Evolutionary conservation across 2,113 vertebrate species (phyloP).

Genomic region (Gorsachius goisagi): DNA sequence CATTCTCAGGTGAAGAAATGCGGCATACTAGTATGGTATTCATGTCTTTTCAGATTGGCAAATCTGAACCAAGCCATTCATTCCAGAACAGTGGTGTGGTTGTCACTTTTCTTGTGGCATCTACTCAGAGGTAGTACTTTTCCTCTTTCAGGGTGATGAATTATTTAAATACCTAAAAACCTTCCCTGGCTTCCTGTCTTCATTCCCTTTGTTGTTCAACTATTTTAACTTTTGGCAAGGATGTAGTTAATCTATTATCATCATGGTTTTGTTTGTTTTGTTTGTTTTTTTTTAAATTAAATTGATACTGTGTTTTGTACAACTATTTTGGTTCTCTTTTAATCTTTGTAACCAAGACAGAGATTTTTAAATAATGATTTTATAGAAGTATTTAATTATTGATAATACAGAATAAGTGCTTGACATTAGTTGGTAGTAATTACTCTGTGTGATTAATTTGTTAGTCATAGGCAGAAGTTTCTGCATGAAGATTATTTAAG

Average conservation of each 20-base stretch:
- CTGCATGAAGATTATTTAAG: background rate
- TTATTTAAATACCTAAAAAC: background rate
- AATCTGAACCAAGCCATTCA: background rate
- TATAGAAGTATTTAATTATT: background rate
- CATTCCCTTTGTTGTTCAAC: background rate
- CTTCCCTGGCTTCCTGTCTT: background rate
- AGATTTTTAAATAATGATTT: background rate
- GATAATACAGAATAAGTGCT: background rate
- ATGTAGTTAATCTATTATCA: background rate
- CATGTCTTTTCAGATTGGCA: background rate
- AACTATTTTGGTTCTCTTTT: background rate
- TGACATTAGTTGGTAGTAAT: background rate
- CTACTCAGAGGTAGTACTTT: background rate
- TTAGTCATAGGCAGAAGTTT: background rate
- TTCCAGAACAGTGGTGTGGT: background rate
- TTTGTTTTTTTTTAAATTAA: background rate
- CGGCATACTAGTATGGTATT: background rate
- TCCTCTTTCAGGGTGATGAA: background rate
- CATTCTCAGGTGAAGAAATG: background rate
- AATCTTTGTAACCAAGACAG: background rate
- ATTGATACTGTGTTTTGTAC: background rate
- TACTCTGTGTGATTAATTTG: background rate
- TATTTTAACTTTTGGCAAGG: background rate
- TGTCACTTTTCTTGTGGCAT: background rate
- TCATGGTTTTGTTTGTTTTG: rapidly evolving